Percentiles rank a stretch among this genome's conserved stretches.
Evolutionary conservation across 2,888 invertebrate species (phyloP).

Genomic region (Lymantria dispar): DNA sequence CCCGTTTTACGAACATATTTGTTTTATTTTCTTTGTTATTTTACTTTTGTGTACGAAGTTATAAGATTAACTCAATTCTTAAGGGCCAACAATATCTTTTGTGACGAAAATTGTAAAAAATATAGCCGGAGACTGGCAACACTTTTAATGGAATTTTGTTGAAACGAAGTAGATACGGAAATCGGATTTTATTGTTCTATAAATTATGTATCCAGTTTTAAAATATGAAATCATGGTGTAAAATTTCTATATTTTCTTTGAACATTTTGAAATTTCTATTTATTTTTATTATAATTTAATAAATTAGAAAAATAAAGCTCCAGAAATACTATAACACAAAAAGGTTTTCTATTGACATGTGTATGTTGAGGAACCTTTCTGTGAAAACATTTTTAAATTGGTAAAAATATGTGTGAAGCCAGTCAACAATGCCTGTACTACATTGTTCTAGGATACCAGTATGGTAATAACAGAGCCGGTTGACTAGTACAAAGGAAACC

Average conservation of each 20-base stretch:
- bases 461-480: too few relatives aligned
- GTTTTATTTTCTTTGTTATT: conserved; percentile 49
- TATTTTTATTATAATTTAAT: too few relatives aligned
- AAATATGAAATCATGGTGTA: conserved; percentile 21
- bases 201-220: conserved; percentile 41
- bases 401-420: too few relatives aligned
- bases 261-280: conserved; percentile 12
- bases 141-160: conserved; percentile 55
- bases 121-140: conserved; percentile 35
- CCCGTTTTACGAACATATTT: conserved; percentile 41
- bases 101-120: conserved; percentile 40
- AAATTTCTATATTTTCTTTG: conserved; percentile 23
- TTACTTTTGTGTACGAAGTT: conserved; percentile 51
- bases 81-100: conserved; percentile 50
- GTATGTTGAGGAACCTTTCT: too few relatives aligned
- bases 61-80: conserved; percentile 64
- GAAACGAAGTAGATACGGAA: conserved; percentile 34
- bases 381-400: too few relatives aligned
- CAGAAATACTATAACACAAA: too few relatives aligned
- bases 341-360: too few relatives aligned
- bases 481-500: too few relatives aligned
- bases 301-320: too few relatives aligned
- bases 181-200: conserved; percentile 38
- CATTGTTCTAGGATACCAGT: too few relatives aligned
- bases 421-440: too few relatives aligned